These are phyloP conservation scores for Actinia tenebrosa DNA, from an alignment of 64 coral and sea anemone species.

Conservation along the genomic window DNA sequence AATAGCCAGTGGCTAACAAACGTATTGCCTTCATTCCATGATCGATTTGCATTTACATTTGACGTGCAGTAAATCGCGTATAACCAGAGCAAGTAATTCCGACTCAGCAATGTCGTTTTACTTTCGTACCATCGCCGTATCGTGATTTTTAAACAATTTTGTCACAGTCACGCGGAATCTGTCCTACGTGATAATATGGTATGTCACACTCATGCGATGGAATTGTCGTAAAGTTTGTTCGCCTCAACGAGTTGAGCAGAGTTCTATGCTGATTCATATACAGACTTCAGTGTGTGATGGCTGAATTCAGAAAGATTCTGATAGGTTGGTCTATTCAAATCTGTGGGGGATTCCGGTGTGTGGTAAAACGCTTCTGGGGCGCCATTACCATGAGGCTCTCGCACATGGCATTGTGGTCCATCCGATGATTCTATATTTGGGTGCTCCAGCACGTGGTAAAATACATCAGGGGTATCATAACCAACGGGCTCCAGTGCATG, in stretches of 20 bases:
- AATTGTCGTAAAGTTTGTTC: background rate
- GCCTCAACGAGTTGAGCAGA: background rate
- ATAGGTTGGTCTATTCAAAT: background rate
- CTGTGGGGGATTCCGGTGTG: background rate
- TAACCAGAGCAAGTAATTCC: no score
- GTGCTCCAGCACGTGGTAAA: background rate
- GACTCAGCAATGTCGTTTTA: no score
- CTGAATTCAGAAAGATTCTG: background rate
- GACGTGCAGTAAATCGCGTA: no score
- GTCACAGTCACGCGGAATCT: no score
- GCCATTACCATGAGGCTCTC: background rate
- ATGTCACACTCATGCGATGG: no score
- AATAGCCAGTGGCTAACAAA: no score
- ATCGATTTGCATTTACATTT: no score
- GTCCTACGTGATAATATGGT: no score
- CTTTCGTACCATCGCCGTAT: no score
- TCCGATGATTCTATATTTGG: background rate
- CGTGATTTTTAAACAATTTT: no score
- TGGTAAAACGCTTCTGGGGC: background rate
- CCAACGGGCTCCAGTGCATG: background rate
- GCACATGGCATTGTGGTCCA: background rate
- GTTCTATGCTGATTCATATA: background rate
- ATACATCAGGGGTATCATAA: no score
- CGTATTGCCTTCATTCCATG: no score
- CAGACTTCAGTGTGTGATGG: background rate